Conservation (phyloP, 2,888 invertebrate genomes). For the Andrena camellia region DNA sequence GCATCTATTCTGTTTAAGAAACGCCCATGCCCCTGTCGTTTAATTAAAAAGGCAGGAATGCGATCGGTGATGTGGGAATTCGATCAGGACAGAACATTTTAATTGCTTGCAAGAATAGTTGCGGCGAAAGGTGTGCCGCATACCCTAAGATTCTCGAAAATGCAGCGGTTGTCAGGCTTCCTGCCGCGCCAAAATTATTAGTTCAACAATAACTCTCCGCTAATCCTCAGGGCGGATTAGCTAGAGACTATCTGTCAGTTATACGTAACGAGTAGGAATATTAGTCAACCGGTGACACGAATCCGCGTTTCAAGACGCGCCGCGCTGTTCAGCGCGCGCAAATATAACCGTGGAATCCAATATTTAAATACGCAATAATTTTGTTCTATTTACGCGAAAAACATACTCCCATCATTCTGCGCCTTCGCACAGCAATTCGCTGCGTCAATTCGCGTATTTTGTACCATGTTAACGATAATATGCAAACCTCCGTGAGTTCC, state of each 20-base stretch:
- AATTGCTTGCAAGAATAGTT: conserved; percentile 5
- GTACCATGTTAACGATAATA: conserved; percentile 9
- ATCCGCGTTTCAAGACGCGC: conserved; percentile 42
- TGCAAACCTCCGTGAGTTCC: neutral
- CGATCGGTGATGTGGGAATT: too few species aligned
- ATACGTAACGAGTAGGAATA: conserved; percentile 62
- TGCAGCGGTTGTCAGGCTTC: conserved; percentile 29
- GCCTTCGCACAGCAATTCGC: neutral
- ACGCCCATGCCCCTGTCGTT: neutral
- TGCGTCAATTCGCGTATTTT: conserved; percentile 5
- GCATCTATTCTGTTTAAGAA: too few species aligned
- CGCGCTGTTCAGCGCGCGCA: conserved; percentile 22
- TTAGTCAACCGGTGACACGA: conserved; percentile 60
- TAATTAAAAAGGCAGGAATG: neutral
- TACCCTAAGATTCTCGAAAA: conserved; percentile 23
- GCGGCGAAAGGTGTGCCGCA: neutral
- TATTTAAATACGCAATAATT: conserved; percentile 21
- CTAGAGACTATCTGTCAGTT: conserved; percentile 62
- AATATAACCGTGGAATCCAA: conserved; percentile 53
- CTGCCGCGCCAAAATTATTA: conserved; percentile 57
- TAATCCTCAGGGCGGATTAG: conserved; percentile 63
- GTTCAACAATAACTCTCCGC: conserved; percentile 63
- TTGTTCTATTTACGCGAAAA: neutral
- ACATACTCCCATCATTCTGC: neutral
- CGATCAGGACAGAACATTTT: neutral